A percentile compares a stretch with the other conserved stretches of the same genome.
Evolutionary conservation across 1,140 invertebrate species (phyloP).

Genomic region (Bombus impatiens): DNA sequence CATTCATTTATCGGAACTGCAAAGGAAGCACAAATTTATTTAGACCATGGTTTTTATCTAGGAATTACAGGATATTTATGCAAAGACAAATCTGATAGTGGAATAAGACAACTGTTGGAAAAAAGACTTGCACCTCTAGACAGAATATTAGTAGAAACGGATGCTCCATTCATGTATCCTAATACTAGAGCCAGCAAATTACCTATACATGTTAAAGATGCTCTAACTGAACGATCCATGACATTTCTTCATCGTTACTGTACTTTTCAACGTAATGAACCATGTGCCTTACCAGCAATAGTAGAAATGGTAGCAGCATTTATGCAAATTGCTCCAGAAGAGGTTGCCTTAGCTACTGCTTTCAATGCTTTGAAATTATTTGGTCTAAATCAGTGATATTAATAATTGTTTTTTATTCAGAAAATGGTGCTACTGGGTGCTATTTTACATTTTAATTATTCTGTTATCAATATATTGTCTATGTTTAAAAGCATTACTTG

Average conservation of each 20-base stretch:
- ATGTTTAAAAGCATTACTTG: conserved; percentile 13
- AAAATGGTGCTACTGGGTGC: conserved; percentile 64
- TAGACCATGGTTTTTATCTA: conserved; percentile 94
- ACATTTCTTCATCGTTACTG: conserved; percentile 90
- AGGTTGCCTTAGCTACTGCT: conserved; percentile 95
- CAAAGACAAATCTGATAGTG: conserved; percentile 96
- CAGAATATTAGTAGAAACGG: conserved; percentile 93
- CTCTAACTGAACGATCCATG: conserved; percentile 92
- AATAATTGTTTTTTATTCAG: conserved; percentile 75
- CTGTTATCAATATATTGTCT: conserved; percentile 20
- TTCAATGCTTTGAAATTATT: conserved; percentile 97
- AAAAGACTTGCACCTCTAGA: conserved; percentile 92
- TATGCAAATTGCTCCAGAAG: conserved; percentile 92
- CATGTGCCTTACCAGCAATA: conserved; percentile 95
- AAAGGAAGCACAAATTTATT: conserved; percentile 91
- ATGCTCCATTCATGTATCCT: conserved; percentile 98
- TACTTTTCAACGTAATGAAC: conserved; percentile 98
- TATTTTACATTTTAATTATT: conserved; percentile 50
- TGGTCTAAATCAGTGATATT: conserved; percentile 90
- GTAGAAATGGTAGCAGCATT: conserved; percentile 97
- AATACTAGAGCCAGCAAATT: conserved; percentile 96
- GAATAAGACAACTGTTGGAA: conserved; percentile 92
- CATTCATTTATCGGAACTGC: conserved; percentile 96
- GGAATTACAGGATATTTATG: conserved; percentile 95
- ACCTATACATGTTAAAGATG: conserved; percentile 92